Evolutionary conservation across 2,113 vertebrate species (phyloP), one percentile per base, ranked within the genome.

Genomic region (Ciconia boyciana): DNA sequence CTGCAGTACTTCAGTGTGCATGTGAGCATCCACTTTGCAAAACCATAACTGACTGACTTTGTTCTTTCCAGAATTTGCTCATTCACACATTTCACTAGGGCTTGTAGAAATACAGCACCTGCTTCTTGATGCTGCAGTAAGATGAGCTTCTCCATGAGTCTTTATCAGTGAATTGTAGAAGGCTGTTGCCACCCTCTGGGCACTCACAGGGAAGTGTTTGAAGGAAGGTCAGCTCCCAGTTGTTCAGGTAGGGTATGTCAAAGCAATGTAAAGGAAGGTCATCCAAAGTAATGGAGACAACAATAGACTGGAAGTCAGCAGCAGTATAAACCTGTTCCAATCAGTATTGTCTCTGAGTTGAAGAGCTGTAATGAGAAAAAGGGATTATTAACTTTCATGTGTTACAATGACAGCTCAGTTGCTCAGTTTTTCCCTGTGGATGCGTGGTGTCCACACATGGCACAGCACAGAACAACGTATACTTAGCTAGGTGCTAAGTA

Each of bases 121-220:
- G 21, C 52, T 87, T 76, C 66, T 92, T 16, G 4, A 36, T 48
- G 21, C 18, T 82, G 39, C 32, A 69, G 29, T 13, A 54, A 31
- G 18, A 60, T 15, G 26, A 76, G 13, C 20, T 82, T 75, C 58
- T 75, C 34, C 57, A 39, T 17, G 44, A 90, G 13, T 54, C 57
- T 77, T 83, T 61, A 44, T 60, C 51, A 64, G 28, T 26, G 58
- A 83, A 94, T 25, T 65, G 18, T 10, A 90, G 71, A 83, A 83
- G 77, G 64, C 34, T 94, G 49, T 97, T 96, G 80, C 83, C 83
- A 89, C 68, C 72, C 76, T 84, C 95, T 93, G 87, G 60, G 77
- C 72, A 77, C 32, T 57, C 68, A 61, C 8, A 78, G 36, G 34
- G 84, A 91, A 52, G 64, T 65, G 52, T 82, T 17, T 69, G 55